phyloP scores from a whole-genome alignment of 2,888 invertebrate genomes.

The Hipparchia sbordonii region DNA sequence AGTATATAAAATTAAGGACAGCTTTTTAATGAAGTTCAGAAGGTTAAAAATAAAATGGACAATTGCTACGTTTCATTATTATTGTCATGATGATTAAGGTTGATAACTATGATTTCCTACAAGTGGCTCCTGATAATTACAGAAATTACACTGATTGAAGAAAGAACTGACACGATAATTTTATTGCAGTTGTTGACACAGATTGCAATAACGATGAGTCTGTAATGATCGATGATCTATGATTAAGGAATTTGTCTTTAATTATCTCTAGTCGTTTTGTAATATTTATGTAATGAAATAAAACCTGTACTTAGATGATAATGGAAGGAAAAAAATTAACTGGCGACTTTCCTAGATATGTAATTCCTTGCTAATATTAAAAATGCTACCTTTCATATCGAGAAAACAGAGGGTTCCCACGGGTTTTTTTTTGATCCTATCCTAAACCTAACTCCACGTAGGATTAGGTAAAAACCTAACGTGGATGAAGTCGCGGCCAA shows the following conservation, averaged over 20 bases:
- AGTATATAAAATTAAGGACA: not conserved
- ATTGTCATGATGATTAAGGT: too few relatives aligned
- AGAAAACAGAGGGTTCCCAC: too few relatives aligned
- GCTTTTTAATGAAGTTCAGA: too few relatives aligned
- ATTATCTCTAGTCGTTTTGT: constrained; percentile 4
- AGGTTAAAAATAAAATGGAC: not conserved
- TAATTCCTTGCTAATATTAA: too few relatives aligned
- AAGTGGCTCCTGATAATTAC: not conserved
- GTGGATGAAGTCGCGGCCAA: too few relatives aligned
- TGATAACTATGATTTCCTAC: not conserved
- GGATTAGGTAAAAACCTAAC: too few relatives aligned
- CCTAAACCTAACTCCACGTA: too few relatives aligned
- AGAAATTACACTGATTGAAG: not conserved
- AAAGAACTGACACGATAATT: constrained; percentile 15
- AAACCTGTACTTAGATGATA: not conserved
- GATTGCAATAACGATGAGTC: not conserved
- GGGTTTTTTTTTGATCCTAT: too few relatives aligned
- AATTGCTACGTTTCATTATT: too few relatives aligned
- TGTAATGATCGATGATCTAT: constrained; percentile 1
- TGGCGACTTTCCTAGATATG: not conserved
- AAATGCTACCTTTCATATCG: too few relatives aligned
- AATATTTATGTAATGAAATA: constrained; percentile 9
- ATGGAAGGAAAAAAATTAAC: not conserved
- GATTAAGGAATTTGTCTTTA: constrained; percentile 2
- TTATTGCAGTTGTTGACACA: constrained; percentile 13